Percentiles rank a stretch among this genome's conserved stretches.
Conservation (phyloP, 2,113 vertebrate genomes). For the Lagopus leucura region DNA sequence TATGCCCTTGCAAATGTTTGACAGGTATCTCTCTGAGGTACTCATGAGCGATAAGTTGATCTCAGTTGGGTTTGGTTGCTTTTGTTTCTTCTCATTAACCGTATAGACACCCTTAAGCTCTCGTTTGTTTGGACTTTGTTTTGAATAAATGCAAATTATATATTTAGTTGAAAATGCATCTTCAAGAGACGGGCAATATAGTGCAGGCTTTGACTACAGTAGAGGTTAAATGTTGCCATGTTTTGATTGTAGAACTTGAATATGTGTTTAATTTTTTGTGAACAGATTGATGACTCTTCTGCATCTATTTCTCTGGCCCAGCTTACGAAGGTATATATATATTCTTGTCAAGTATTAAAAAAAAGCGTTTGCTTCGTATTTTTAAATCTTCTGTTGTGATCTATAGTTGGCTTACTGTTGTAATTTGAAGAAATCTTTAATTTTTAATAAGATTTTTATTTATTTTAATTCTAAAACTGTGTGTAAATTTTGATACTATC, state of each 20-base stretch:
- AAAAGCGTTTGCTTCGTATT: slow-evolving; percentile 72
- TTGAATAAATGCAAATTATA: not conserved
- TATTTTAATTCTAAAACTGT: slow-evolving; percentile 47
- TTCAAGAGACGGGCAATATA: slow-evolving; percentile 14
- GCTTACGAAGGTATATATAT: slow-evolving; percentile 92
- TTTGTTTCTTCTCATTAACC: not conserved
- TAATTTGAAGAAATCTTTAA: slow-evolving; percentile 37
- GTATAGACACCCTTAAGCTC: not conserved
- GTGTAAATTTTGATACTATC: slow-evolving; percentile 76
- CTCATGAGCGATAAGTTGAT: not conserved
- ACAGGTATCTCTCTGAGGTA: not conserved
- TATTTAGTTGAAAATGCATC: not conserved
- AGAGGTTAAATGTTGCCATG: slow-evolving; percentile 77
- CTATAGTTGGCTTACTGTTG: slow-evolving; percentile 55
- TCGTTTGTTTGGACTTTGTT: not conserved
- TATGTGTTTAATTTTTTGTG: slow-evolving; percentile 92
- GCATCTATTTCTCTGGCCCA: slow-evolving; percentile 90
- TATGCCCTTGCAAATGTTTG: not conserved
- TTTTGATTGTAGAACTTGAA: slow-evolving; percentile 87
- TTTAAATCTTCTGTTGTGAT: slow-evolving; percentile 65
- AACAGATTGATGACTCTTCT: slow-evolving; percentile 95
- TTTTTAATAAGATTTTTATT: slow-evolving; percentile 30
- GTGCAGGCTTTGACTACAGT: slow-evolving; percentile 60
- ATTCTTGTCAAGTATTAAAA: slow-evolving; percentile 75
- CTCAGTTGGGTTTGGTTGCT: not conserved